Percentiles rank a stretch among this genome's conserved stretches.
phyloP scores from a whole-genome alignment of 64 coral and sea anemone species.

The Dendronephthya gigantea region DNA sequence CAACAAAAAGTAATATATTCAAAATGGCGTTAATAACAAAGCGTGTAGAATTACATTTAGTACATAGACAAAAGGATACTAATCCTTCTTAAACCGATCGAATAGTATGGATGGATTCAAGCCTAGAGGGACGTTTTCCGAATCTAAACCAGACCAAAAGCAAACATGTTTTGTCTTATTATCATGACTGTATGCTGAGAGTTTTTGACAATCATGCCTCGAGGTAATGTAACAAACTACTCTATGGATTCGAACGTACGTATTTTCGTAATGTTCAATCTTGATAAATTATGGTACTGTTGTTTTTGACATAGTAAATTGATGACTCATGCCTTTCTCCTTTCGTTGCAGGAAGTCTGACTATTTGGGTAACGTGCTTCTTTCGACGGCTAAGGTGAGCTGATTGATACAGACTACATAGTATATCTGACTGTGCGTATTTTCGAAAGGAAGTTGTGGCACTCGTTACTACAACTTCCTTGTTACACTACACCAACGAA shows the following conservation, averaged over 20 bases:
- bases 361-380: not conserved
- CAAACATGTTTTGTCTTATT: not conserved
- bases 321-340: no score
- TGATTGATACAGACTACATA: no score
- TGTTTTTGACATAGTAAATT: not conserved
- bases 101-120: not conserved
- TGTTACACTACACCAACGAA: no score
- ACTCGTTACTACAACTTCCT: no score
- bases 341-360: not conserved
- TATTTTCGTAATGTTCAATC: not conserved
- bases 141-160: not conserved
- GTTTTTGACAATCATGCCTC: constrained; percentile 6
- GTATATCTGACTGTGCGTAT: no score
- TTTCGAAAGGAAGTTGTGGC: no score
- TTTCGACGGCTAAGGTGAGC: not conserved
- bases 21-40: constrained; percentile 10
- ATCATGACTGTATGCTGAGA: constrained; percentile 9
- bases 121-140: not conserved
- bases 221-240: not conserved
- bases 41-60: not conserved
- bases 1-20: not conserved
- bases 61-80: constrained; percentile 5
- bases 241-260: not conserved
- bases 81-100: not conserved
- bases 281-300: not conserved